Evolutionary conservation across 2,797 vertebrate species (phyloP).

Genomic region (Acanthornis magna): DNA sequence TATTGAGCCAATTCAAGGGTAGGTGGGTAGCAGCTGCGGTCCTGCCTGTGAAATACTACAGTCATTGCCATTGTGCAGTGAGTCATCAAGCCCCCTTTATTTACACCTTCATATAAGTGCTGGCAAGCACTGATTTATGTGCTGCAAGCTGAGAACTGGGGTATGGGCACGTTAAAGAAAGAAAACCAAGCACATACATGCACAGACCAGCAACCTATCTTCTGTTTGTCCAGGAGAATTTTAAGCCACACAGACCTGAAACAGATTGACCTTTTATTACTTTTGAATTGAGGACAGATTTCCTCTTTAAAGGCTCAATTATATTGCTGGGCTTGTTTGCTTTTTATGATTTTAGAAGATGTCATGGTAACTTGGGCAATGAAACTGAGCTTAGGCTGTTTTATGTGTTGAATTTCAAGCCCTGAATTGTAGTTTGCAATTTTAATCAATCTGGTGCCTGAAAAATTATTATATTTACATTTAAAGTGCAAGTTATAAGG

Average conservation of each 20-base stretch:
- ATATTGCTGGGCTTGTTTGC: slow-evolving; percentile 33
- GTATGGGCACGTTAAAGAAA: not conserved
- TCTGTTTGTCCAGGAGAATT: not conserved
- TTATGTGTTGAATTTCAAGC: slow-evolving; percentile 11
- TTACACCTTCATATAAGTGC: slow-evolving; percentile 61
- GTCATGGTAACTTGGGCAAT: slow-evolving; percentile 49
- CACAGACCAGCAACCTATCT: not conserved
- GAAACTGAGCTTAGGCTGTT: slow-evolving; percentile 27
- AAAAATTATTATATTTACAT: slow-evolving; percentile 27
- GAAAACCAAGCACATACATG: not conserved
- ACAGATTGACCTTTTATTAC: slow-evolving; percentile 66
- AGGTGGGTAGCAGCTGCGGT: slow-evolving; percentile 80
- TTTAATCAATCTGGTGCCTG: slow-evolving; percentile 20
- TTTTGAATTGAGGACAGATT: slow-evolving; percentile 65
- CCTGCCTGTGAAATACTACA: slow-evolving; percentile 72
- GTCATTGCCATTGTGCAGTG: slow-evolving; percentile 63
- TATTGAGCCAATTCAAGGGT: slow-evolving; percentile 86
- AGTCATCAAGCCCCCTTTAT: slow-evolving; percentile 72
- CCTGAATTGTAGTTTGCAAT: slow-evolving; percentile 17
- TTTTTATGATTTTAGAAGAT: slow-evolving; percentile 65
- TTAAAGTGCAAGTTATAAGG: slow-evolving; percentile 1
- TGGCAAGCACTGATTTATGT: slow-evolving; percentile 66
- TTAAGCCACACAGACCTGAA: slow-evolving; percentile 47
- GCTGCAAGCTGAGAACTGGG: slow-evolving; percentile 38
- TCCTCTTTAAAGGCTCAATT: slow-evolving; percentile 55